Conservation (phyloP, 37 sponge, comb jelly and placozoan species). For the Haliclona indistincta region DNA sequence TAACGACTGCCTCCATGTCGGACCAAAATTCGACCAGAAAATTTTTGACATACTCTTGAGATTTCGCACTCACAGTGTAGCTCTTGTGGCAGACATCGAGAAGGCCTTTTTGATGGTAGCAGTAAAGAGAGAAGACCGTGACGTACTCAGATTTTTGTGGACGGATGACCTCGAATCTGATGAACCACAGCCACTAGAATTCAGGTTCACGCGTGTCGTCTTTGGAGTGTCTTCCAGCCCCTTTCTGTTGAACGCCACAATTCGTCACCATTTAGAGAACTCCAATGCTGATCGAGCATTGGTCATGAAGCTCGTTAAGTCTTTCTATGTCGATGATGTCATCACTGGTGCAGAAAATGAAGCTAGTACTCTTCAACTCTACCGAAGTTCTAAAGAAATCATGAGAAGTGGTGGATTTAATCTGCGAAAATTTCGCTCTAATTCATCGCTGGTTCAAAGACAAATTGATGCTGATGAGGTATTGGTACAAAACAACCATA, state of each 20-base stretch:
- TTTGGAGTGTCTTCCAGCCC: constrained; percentile 38
- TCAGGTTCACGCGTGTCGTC: not conserved
- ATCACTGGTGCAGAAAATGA: not conserved
- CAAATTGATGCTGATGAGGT: no score
- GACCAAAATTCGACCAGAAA: not conserved
- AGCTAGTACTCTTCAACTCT: constrained; percentile 1
- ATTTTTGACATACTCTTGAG: not conserved
- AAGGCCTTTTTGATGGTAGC: not conserved
- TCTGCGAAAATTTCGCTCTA: constrained; percentile 15
- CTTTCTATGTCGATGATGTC: constrained; percentile 34
- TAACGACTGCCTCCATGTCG: not conserved
- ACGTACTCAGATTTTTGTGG: not conserved
- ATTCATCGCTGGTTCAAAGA: no score
- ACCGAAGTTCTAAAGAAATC: constrained; percentile 1
- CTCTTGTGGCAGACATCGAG: not conserved
- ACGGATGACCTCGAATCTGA: not conserved
- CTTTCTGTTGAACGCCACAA: constrained; percentile 33
- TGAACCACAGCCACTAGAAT: not conserved
- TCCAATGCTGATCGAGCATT: no score
- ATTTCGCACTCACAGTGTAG: not conserved
- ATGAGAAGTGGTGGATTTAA: constrained; percentile 18
- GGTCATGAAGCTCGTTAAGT: no score
- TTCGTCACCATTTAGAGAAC: constrained; percentile 19
- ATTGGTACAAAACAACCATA: no score
- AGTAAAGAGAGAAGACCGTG: not conserved